phyloP scores from a whole-genome alignment of 2,113 vertebrate species.

The Triplophysa siluroides region DNA sequence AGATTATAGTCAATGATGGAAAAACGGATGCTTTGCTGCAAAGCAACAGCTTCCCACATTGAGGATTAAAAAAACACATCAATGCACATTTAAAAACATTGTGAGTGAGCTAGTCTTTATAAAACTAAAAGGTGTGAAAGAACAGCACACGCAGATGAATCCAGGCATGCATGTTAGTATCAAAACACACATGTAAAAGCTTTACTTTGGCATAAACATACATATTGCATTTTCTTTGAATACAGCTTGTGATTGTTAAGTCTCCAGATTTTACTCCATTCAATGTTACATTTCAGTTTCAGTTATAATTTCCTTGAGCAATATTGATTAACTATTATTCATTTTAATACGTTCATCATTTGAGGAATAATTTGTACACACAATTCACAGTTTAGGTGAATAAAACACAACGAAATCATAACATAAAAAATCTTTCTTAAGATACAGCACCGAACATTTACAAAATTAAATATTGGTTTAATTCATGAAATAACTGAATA shows the following conservation, averaged over 20 bases:
- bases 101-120: not conserved
- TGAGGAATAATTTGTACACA: conserved; percentile 58
- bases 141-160: conserved; percentile 47
- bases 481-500: conserved; percentile 12
- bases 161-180: conserved; percentile 77
- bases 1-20: conserved; percentile 3
- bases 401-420: conserved; percentile 69
- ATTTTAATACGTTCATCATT: conserved; percentile 58
- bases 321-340: conserved; percentile 58
- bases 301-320: conserved; percentile 15
- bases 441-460: conserved; percentile 42
- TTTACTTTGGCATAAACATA: conserved; percentile 41
- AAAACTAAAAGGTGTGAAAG: conserved; percentile 4
- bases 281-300: not conserved
- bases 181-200: conserved; percentile 45
- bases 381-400: conserved; percentile 75
- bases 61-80: conserved; percentile 19
- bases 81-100: not conserved
- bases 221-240: conserved; percentile 42
- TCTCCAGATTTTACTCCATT: not conserved
- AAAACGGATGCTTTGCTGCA: not conserved
- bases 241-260: conserved; percentile 76
- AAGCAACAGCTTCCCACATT: not conserved
- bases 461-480: conserved; percentile 46
- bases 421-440: conserved; percentile 51